These are phyloP conservation scores for Glossosoma conforme DNA, from an alignment of 1,140 invertebrate species.

Conservation along the genomic window DNA sequence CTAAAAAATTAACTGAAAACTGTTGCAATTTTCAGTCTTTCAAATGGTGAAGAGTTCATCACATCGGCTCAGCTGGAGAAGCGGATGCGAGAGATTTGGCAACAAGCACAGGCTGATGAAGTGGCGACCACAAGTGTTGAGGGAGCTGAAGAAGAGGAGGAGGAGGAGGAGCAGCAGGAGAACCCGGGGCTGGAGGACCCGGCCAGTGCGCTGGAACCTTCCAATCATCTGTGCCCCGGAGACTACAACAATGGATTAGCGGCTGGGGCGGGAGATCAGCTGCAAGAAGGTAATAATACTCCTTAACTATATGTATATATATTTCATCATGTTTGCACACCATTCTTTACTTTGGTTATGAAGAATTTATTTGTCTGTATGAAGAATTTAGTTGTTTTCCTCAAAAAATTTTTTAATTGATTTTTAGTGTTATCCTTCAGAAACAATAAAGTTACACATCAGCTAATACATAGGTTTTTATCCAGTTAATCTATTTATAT, in stretches of 20 bases:
- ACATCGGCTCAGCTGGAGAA: conserved; percentile 71
- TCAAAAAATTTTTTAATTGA: too few relatives aligned
- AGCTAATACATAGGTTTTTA: too few relatives aligned
- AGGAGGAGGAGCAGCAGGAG: conserved; percentile 27
- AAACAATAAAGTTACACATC: too few relatives aligned
- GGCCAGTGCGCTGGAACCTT: conserved; percentile 21
- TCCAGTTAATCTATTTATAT: too few relatives aligned
- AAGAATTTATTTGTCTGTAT: too few relatives aligned
- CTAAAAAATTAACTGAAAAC: conserved; percentile 1
- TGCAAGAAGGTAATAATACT: conserved; percentile 15
- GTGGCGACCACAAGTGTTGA: conserved; percentile 31
- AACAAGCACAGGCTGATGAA: conserved; percentile 42
- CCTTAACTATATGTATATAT: background rate
- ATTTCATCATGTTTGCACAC: background rate
- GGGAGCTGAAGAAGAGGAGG: conserved; percentile 36
- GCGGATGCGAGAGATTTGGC: conserved; percentile 62
- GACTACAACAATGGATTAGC: conserved; percentile 19
- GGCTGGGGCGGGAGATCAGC: conserved; percentile 12
- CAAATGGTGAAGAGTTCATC: conserved; percentile 80
- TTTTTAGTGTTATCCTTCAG: too few relatives aligned
- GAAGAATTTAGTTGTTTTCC: too few relatives aligned
- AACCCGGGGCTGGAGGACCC: conserved; percentile 21
- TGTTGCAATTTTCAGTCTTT: conserved; percentile 53
- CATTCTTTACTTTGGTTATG: too few relatives aligned
- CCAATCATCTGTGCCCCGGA: conserved; percentile 22